Percentiles rank a stretch among this genome's conserved stretches.
Evolutionary conservation across 1,140 invertebrate genomes (phyloP).

Genomic region (Ceratosolen fusciceps): DNA sequence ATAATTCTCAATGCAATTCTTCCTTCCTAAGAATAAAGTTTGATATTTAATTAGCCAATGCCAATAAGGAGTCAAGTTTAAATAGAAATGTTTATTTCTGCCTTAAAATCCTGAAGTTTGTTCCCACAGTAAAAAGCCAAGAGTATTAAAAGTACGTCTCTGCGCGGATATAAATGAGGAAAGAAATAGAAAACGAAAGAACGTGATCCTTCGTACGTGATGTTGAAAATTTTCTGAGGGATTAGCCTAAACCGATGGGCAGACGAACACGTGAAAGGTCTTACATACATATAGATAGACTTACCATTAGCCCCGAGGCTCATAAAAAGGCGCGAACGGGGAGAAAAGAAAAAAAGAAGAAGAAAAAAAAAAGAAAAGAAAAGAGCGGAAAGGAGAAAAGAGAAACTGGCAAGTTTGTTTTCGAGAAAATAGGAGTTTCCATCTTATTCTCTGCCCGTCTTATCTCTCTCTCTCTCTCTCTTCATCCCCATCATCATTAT

Average conservation of each 20-base stretch:
- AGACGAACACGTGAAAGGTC: neutral
- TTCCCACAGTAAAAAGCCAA: neutral
- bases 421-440: no score
- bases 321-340: constrained; percentile 18
- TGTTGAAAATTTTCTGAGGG: constrained; percentile 27
- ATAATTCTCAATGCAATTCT: neutral
- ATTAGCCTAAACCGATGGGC: constrained; percentile 29
- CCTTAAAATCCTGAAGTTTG: neutral
- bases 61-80: neutral
- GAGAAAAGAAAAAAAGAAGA: constrained; percentile 5
- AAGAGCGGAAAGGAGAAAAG: no score
- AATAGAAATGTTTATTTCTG: neutral
- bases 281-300: neutral
- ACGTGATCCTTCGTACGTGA: constrained; percentile 32
- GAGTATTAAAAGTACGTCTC: neutral
- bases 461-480: no score
- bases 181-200: neutral
- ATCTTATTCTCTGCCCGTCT: no score
- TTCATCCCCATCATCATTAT: no score
- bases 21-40: neutral
- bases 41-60: neutral
- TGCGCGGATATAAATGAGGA: neutral
- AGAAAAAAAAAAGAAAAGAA: no score
- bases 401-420: no score
- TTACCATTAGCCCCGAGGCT: neutral